phyloP scores from a whole-genome alignment of 2,113 vertebrate genomes.

The Pteropus alecto region DNA sequence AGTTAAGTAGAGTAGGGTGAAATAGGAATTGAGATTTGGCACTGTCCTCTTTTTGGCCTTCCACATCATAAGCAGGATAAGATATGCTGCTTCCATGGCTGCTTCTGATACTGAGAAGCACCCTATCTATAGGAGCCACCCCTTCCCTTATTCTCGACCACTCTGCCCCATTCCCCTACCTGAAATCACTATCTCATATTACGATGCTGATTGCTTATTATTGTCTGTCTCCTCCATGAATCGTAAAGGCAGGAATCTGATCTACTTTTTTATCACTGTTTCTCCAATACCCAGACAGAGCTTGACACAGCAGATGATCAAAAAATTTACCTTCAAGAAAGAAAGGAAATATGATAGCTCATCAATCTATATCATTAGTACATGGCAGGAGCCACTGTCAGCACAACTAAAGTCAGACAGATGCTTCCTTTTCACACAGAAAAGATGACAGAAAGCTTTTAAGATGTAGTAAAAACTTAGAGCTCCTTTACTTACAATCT shows the following conservation, averaged over 20 bases:
- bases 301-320: neutral
- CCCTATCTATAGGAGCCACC: neutral
- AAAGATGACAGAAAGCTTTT: constrained; percentile 32
- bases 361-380: neutral
- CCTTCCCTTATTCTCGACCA: neutral
- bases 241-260: neutral
- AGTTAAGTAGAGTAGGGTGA: neutral
- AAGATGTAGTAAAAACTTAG: neutral
- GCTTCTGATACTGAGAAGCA: neutral
- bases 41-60: neutral
- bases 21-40: neutral
- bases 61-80: neutral
- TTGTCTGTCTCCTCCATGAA: neutral
- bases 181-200: neutral
- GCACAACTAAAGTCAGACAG: neutral
- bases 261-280: neutral
- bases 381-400: neutral
- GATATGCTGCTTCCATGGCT: neutral
- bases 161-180: neutral
- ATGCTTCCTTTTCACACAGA: neutral
- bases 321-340: constrained; percentile 16
- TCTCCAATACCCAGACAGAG: neutral
- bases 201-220: neutral
- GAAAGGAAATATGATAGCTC: neutral
- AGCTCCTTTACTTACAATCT: neutral